Base-by-base conservation (phyloP, 2,888 invertebrate species). In the Fissipunctia ypsillon region DNA sequence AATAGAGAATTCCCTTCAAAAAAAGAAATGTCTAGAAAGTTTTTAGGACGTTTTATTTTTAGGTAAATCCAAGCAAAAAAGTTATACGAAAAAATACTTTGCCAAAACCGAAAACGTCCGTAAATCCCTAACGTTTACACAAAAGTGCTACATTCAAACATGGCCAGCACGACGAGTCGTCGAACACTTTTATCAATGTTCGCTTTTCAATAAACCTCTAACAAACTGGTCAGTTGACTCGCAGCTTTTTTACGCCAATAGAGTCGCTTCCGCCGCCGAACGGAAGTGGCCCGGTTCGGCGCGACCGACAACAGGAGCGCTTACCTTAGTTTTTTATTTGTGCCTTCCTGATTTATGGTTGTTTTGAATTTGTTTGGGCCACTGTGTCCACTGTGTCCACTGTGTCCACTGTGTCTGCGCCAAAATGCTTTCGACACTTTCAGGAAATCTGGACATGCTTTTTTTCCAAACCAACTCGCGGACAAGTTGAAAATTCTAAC, bases 261-360 rank as follows among this genome's bases (percentile, higher is more conserved):
- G 94, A 93, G 91, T 90, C 88, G 88, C 90, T 91, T 95, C 95
- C 95, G 94, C 90, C 87, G 86, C 81, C 56, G 90, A 86, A 90
- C 94, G 95, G 95, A 95, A 93, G 92, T 92, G 93, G 91, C 90
- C 93, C 91, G 93, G 90, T 90, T 90, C 88, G 87, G 88, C 90
- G 90, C 93, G 92, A 92, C 90, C 94, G 92, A 94, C 95, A 95
- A 94, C 95, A 94, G 95, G 94, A 94, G 93, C 95, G 95, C 96
- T 95, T 95, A 96, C 96, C 96, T 96, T 95, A 91, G 93, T 96
- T 95, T 95, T 96, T 96, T 96, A 95, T 95, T 96, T 96, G 95
- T 95, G 89, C 89, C 79, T 83, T 88, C 81, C 92, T 95, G 96
- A 96, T 96, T 95, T 96, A 96, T 95, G 90, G 91, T 88, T 95